Evolutionary conservation across 2,888 invertebrate species (phyloP), one percentile per base, ranked within the genome.

Genomic region (Chironomus tentans): DNA sequence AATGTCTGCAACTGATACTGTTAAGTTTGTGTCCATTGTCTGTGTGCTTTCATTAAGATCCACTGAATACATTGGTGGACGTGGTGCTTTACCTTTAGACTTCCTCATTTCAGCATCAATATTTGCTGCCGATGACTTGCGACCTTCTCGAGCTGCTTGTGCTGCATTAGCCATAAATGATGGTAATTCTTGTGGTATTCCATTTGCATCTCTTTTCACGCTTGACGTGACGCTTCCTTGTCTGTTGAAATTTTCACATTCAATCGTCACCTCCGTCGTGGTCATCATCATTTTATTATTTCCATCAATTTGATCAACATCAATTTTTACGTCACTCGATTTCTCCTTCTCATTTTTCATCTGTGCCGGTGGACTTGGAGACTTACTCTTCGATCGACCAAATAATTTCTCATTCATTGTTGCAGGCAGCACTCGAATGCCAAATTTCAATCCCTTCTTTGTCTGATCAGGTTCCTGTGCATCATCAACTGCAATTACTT

Each of bases 41-140:
- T 68, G 69, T 28, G 77, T 77, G 47, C 70, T 73, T 21, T 68
- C 77, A 65, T 77, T 74, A 18, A 77, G 48, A 21, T 78, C 78
- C 62, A 61, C 69, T 18, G 70, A 62, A 3, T 47, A 3, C 56
- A 76, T 70, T 50, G 76, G 76, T 0, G 91, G 91, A 0, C 88
- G 88, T 0, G 92, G 92, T 1, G 92, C 91, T 84, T 91, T 91
- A 0, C 91, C 89, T 82, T 92, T 92, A 65, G 86, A 87, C 81
- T 88, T 90, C 79, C 88, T 90, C 1, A 24, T 69, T 28, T 77
- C 72, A 13, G 76, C 77, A n/a, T 69, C 71, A 78, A 46, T 78
- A 76, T 78, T 78, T 4, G 78, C 71, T 79, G 88, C 88, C 81
- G 38, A 38, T 38, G 38, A 38, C 38, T 88, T 90, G 70, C 92